Evolutionary conservation across 2,888 invertebrate genomes (phyloP).

Genomic region (Drosophila colorata): DNA sequence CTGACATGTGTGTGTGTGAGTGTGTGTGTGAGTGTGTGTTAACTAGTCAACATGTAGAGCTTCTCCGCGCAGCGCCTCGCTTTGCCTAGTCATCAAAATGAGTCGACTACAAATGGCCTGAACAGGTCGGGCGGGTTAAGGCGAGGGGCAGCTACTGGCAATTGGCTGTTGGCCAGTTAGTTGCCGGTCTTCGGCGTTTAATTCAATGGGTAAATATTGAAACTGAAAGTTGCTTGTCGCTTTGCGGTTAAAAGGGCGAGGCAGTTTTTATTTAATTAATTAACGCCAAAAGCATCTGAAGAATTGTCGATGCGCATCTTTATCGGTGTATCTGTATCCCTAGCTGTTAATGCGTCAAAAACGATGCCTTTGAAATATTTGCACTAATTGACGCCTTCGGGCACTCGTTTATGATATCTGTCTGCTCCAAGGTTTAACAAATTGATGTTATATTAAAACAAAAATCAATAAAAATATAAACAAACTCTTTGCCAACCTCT

Average conservation of each 20-base stretch:
- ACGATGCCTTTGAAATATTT: slow-evolving; percentile 29
- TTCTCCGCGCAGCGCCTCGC: not conserved
- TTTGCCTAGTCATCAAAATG: slow-evolving; percentile 1
- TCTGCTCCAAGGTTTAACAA: slow-evolving; percentile 37
- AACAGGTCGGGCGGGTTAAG: not conserved
- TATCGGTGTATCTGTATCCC: slow-evolving; percentile 1
- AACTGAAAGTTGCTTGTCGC: slow-evolving; percentile 48
- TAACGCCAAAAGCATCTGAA: slow-evolving; percentile 26
- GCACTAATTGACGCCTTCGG: slow-evolving; percentile 31
- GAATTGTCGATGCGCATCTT: slow-evolving; percentile 12
- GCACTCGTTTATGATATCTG: slow-evolving; percentile 13
- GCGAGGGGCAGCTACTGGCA: not conserved
- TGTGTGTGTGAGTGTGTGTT: not conserved
- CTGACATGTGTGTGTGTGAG: not conserved
- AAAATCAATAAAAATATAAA: slow-evolving; percentile 3
- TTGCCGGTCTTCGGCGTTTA: slow-evolving; percentile 23
- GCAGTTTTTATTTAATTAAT: slow-evolving; percentile 39
- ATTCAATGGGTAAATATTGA: slow-evolving; percentile 43
- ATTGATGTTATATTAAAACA: slow-evolving; percentile 4
- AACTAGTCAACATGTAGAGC: not conserved
- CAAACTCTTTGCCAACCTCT: slow-evolving; percentile 8
- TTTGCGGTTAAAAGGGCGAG: not conserved
- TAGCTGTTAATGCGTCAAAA: slow-evolving; percentile 45
- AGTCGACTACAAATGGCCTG: slow-evolving; percentile 20
- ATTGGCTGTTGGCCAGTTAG: slow-evolving; percentile 15